phyloP scores from a whole-genome alignment of 1,140 invertebrate genomes.

The Drosophila kanapiae region DNA sequence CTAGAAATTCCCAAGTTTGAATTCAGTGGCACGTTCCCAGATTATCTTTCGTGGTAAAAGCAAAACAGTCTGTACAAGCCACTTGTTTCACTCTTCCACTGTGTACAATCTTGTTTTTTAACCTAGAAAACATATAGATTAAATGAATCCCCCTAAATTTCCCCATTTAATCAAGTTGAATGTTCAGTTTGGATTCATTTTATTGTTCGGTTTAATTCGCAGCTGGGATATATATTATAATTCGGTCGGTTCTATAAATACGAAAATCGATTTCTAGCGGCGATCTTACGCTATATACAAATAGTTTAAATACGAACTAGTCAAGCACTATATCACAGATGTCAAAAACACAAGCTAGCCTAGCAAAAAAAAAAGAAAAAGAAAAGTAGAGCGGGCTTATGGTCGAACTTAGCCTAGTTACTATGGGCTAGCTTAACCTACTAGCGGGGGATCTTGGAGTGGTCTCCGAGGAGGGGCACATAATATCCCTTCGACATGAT shows the following conservation, averaged over 20 bases:
- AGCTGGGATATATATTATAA: constrained; percentile 13
- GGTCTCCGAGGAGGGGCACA: constrained; percentile 13
- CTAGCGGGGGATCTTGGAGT: background rate
- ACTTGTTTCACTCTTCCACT: background rate
- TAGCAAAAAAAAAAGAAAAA: constrained; percentile 45
- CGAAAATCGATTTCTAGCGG: constrained; percentile 46
- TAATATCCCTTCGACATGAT: background rate
- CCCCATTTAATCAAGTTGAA: background rate
- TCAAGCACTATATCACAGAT: constrained; percentile 77
- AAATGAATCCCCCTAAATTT: background rate
- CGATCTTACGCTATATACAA: constrained; percentile 37
- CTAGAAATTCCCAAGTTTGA: background rate
- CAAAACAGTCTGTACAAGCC: background rate
- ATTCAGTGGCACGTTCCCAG: background rate
- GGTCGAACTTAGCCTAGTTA: constrained; percentile 13
- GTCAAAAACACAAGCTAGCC: constrained; percentile 45
- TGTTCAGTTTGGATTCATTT: constrained; percentile 39
- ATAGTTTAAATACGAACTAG: constrained; percentile 52
- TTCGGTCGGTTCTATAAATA: constrained; percentile 42
- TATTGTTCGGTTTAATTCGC: constrained; percentile 47
- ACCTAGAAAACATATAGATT: no score
- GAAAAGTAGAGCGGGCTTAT: background rate
- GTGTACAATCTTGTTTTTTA: no score
- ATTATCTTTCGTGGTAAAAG: no score
- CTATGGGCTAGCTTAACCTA: constrained; percentile 16